Conservation (phyloP, 2,797 vertebrate genomes). For the Xenops minutus region DNA sequence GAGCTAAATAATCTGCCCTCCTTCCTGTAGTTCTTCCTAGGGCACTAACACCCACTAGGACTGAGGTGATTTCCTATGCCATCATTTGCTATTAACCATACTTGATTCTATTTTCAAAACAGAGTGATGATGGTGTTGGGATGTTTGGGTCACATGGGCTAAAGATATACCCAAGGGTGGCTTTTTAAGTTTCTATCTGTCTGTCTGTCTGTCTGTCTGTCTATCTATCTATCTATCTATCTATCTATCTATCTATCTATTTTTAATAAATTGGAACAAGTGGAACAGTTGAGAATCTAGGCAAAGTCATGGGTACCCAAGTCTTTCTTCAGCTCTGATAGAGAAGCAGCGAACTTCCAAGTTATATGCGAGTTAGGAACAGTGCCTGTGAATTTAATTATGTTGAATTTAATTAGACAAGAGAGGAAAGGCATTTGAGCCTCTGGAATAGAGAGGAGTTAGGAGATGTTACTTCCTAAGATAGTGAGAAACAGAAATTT, state of each 20-base stretch:
- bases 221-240: too few relatives aligned
- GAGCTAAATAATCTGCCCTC: background rate
- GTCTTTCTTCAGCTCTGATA: background rate
- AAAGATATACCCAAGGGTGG: background rate
- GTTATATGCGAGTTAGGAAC: background rate
- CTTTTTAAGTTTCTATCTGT: background rate
- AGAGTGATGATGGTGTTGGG: background rate
- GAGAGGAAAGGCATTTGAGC: background rate
- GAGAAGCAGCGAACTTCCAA: background rate
- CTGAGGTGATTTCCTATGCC: background rate
- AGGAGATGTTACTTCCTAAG: background rate
- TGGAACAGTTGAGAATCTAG: background rate
- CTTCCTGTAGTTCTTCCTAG: background rate
- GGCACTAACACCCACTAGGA: background rate
- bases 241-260: too few relatives aligned
- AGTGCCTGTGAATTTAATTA: background rate
- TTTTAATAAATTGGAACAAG: background rate
- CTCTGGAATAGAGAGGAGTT: background rate
- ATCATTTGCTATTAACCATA: background rate
- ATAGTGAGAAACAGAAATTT: background rate
- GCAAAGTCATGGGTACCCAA: accelerated
- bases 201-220: too few relatives aligned
- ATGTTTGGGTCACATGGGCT: background rate
- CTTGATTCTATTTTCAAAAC: background rate
- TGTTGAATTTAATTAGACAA: background rate